A percentile compares a stretch with the other conserved stretches of the same genome.
phyloP scores from a whole-genome alignment of 2,888 invertebrate genomes.

The Gymnocheta viridis region DNA sequence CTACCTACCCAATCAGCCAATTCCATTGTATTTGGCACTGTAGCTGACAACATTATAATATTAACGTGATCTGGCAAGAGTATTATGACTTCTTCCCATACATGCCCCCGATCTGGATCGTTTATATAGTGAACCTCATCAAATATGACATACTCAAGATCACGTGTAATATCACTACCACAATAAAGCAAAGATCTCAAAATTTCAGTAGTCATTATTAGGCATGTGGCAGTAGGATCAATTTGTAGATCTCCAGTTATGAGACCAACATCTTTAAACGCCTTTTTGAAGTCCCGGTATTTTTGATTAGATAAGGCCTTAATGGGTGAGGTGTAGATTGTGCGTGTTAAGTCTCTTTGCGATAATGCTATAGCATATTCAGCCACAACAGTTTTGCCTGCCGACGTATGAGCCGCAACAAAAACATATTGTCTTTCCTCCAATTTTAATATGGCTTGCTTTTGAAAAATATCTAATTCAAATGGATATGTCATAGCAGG shows the following conservation, averaged over 20 bases:
- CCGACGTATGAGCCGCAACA: constrained; percentile 99
- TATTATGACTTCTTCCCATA: constrained; percentile 99
- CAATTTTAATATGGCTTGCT: constrained; percentile 96
- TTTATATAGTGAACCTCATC: constrained; percentile 99
- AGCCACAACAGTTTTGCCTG: constrained; percentile 98
- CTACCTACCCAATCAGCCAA: constrained; percentile 97
- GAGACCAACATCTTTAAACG: constrained; percentile 95
- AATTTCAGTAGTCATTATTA: constrained; percentile 99
- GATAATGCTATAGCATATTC: constrained; percentile 99
- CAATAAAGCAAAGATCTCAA: constrained; percentile 97
- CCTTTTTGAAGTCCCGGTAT: constrained; percentile 96
- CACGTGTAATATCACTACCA: constrained; percentile 95
- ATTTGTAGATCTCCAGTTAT: constrained; percentile 98
- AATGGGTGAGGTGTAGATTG: constrained; percentile 99
- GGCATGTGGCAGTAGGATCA: constrained; percentile 94
- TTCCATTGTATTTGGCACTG: constrained; percentile 97
- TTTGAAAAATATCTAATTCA: constrained; percentile 98
- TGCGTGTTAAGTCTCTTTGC: constrained; percentile 93
- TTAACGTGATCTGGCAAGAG: constrained; percentile 96
- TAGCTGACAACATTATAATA: constrained; percentile 98
- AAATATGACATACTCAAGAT: constrained; percentile 99
- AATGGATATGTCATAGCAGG: constrained; percentile 94
- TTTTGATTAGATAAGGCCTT: constrained; percentile 99
- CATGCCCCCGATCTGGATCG: constrained; percentile 97
- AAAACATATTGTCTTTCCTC: constrained; percentile 98